Percentiles rank a stretch among this genome's conserved stretches.
Evolutionary conservation across 2,888 invertebrate species (phyloP).

Genomic region (Drosophila ezoana): DNA sequence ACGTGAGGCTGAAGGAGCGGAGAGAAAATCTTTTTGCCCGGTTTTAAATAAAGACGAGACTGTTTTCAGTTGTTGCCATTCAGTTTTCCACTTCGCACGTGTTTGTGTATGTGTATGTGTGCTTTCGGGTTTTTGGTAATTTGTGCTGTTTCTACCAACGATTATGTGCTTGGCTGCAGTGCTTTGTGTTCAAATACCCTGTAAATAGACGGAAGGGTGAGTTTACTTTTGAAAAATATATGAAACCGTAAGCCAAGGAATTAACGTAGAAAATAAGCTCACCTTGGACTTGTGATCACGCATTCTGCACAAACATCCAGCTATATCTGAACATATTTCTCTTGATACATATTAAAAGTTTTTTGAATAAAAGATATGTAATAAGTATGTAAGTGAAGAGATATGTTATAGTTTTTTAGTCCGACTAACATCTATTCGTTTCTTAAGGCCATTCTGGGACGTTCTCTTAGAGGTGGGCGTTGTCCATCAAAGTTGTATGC

Average conservation of each 20-base stretch:
- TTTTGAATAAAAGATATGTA: neutral
- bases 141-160: constrained; percentile 37
- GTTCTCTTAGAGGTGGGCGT: neutral
- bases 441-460: constrained; percentile 22
- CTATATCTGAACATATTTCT: no score
- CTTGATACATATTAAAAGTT: no score
- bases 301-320: no score
- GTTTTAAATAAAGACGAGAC: constrained; percentile 45
- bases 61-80: constrained; percentile 34
- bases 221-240: no score
- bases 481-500: constrained; percentile 46
- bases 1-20: constrained; percentile 2
- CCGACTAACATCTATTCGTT: constrained; percentile 8
- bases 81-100: neutral
- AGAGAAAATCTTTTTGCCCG: constrained; percentile 42
- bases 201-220: neutral
- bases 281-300: no score
- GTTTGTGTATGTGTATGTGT: neutral
- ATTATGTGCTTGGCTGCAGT: constrained; percentile 37
- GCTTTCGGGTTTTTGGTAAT: constrained; percentile 22
- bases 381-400: neutral
- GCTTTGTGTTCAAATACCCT: constrained; percentile 15
- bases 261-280: no score
- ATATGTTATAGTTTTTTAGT: constrained; percentile 17
- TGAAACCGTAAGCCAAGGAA: no score